These are phyloP conservation scores for Smittia aterrima DNA, from an alignment of 2,888 invertebrate species.

Conservation along the genomic window DNA sequence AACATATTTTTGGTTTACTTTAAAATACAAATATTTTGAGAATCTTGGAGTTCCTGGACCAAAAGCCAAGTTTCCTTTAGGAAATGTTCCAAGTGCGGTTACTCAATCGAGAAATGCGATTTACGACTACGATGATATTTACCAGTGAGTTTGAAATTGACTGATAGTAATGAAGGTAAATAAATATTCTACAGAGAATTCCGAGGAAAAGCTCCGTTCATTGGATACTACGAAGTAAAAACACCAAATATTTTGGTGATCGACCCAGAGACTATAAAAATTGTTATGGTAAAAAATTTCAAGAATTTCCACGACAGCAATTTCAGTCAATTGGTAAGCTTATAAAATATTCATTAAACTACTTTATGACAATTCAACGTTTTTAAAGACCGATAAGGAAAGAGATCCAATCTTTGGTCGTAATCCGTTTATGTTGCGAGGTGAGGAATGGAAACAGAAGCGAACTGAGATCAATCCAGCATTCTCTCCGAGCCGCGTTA, in stretches of 20 bases:
- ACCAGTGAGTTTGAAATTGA: constrained; percentile 14
- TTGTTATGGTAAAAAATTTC: constrained; percentile 53
- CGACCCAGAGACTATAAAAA: constrained; percentile 50
- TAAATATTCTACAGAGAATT: constrained; percentile 45
- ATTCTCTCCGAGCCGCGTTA: constrained; percentile 44
- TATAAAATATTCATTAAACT: background rate
- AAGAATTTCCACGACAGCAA: constrained; percentile 49
- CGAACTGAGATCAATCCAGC: no score
- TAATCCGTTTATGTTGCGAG: constrained; percentile 47
- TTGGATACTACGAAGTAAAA: no score
- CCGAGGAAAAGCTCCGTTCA: constrained; percentile 46
- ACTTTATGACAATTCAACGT: no score
- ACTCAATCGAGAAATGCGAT: background rate
- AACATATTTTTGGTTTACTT: no score
- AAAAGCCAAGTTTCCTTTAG: background rate
- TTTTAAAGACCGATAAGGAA: constrained; percentile 34
- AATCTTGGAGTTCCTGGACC: constrained; percentile 13
- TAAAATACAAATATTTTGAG: no score
- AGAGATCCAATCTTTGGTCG: constrained; percentile 45
- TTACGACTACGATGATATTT: constrained; percentile 30
- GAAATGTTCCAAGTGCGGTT: background rate
- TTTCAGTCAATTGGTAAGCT: constrained; percentile 30
- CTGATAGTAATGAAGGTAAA: background rate
- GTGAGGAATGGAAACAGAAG: constrained; percentile 48
- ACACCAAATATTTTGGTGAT: constrained; percentile 50